A percentile compares a stretch with the other conserved stretches of the same genome.
These are phyloP conservation scores for Sialia sialis DNA, from an alignment of 2,113 vertebrate species.

Conservation along the genomic window DNA sequence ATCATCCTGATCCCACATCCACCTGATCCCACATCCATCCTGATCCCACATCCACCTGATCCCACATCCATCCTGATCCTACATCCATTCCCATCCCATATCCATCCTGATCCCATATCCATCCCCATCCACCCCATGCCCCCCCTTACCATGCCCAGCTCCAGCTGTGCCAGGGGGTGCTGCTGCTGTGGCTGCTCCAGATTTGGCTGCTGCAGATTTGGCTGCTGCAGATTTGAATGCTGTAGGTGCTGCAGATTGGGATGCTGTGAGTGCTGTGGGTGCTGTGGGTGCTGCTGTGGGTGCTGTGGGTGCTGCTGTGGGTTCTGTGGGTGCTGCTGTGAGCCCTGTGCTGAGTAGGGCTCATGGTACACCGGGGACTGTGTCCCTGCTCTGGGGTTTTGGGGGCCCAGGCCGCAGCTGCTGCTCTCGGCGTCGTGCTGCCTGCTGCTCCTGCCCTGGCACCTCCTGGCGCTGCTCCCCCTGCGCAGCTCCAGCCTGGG, in stretches of 20 bases:
- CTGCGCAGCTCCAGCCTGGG: conserved; percentile 48
- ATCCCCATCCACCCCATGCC: no score
- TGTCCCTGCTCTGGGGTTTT: neutral
- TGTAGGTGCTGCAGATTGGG: no score
- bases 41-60: no score
- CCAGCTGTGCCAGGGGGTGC: neutral
- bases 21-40: neutral
- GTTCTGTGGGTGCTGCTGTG: neutral
- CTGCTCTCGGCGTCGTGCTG: conserved; percentile 37
- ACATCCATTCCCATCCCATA: neutral
- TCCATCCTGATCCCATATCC: neutral
- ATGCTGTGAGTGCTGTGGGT: no score
- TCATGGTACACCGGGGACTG: conserved; percentile 76
- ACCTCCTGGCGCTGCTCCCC: conserved; percentile 74
- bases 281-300: no score
- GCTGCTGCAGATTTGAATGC: no score
- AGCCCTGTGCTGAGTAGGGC: conserved; percentile 58
- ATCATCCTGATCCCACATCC: no score
- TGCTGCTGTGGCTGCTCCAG: no score
- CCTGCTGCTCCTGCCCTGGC: conserved; percentile 63
- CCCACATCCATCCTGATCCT: neutral
- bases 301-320: no score
- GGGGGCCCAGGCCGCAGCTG: neutral
- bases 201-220: no score
- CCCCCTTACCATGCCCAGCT: conserved; percentile 50